A percentile compares a stretch with the other conserved stretches of the same genome.
Evolutionary conservation across 2,113 vertebrate species (phyloP).

Genomic region (Himantopus leucocephalus): DNA sequence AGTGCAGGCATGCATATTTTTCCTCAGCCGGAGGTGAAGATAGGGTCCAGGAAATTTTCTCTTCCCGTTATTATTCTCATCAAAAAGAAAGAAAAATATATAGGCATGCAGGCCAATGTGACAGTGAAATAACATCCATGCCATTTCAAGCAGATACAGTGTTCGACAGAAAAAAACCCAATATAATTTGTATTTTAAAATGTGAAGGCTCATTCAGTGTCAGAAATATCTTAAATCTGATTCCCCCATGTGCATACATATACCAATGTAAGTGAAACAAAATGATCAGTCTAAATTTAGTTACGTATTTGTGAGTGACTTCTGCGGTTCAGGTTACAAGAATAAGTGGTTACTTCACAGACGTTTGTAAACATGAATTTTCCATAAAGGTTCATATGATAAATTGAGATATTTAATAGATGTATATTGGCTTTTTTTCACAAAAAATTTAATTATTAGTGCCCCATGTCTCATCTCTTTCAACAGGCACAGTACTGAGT

Average conservation of each 20-base stretch:
- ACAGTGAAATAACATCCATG: background rate
- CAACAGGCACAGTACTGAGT: background rate
- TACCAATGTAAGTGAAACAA: background rate
- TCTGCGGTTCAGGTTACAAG: background rate
- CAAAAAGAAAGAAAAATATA: background rate
- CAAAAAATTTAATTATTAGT: background rate
- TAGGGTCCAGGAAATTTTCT: background rate
- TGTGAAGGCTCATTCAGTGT: background rate
- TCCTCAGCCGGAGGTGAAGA: background rate
- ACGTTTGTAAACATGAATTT: background rate
- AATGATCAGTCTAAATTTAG: background rate
- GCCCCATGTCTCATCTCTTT: background rate
- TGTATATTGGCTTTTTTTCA: rapidly evolving
- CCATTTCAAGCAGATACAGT: background rate
- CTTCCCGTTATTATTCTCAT: background rate
- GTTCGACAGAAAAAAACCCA: background rate
- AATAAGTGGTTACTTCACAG: background rate
- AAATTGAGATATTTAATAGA: background rate
- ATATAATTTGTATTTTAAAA: background rate
- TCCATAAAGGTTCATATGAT: background rate
- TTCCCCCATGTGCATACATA: background rate
- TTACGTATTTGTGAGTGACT: background rate
- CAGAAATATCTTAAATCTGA: background rate
- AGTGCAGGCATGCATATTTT: background rate
- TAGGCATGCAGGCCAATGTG: background rate